phyloP scores from a whole-genome alignment of 64 coral and sea anemone species.

The Acropora tenuis region DNA sequence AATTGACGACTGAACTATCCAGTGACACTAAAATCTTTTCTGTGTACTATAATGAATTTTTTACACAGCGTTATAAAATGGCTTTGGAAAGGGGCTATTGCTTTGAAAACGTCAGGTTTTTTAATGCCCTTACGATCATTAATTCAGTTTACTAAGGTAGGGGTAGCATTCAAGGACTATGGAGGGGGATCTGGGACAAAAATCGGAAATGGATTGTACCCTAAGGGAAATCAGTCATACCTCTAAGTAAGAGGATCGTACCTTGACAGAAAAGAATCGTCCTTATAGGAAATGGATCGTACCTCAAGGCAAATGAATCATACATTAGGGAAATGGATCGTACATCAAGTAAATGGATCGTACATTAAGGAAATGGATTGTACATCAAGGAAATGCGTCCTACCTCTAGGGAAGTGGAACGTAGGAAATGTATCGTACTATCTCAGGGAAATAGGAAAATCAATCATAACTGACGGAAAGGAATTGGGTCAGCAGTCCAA shows the following conservation, averaged over 20 bases:
- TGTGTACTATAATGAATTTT: conserved; percentile 1
- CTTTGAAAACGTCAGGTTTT: not conserved
- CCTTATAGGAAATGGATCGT: not conserved
- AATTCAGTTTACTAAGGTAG: no score
- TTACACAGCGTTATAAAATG: not conserved
- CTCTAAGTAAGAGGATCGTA: not conserved
- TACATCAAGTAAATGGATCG: not conserved
- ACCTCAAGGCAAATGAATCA: not conserved
- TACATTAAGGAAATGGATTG: not conserved
- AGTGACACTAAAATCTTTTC: conserved; percentile 21
- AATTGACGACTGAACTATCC: conserved; percentile 11
- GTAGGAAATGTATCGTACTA: not conserved
- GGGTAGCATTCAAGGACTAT: no score
- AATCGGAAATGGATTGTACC: conserved; percentile 5
- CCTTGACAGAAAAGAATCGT: not conserved
- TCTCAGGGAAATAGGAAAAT: not conserved
- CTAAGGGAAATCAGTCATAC: not conserved
- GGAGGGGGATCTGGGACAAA: conserved; percentile 7
- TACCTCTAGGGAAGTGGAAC: not conserved
- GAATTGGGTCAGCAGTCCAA: not conserved
- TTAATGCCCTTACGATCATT: no score
- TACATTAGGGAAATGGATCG: not conserved
- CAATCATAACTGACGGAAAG: not conserved
- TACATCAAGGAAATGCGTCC: not conserved
- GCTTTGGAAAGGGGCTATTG: not conserved